Conservation (phyloP, 2,797 vertebrate species). For the Typhlichthys eigenmanni region DNA sequence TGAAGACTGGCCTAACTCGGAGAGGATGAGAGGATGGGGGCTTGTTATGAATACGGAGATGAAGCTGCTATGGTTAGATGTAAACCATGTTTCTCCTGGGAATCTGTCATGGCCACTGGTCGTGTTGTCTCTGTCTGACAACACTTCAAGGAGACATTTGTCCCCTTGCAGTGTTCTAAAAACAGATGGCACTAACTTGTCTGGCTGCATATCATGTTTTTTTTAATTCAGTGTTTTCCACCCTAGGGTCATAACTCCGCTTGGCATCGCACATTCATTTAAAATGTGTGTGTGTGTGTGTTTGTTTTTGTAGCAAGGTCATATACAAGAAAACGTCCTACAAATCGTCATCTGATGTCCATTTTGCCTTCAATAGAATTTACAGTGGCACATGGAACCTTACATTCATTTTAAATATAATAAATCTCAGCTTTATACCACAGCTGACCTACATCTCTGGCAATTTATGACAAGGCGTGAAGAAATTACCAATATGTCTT, state of each 20-base stretch:
- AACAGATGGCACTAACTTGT: neutral
- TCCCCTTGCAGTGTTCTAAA: constrained; percentile 15
- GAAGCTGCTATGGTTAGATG: constrained; percentile 63
- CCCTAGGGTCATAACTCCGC: constrained; percentile 32
- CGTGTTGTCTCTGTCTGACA: constrained; percentile 12
- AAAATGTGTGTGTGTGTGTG: too few relatives aligned
- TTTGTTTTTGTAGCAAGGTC: too few relatives aligned
- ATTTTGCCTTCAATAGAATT: too few relatives aligned
- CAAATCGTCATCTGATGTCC: too few relatives aligned
- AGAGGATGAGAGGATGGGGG: constrained; percentile 53
- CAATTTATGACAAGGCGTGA: too few relatives aligned
- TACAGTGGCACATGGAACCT: too few relatives aligned
- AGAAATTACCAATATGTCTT: too few relatives aligned
- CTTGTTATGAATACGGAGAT: constrained; percentile 67
- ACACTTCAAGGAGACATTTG: constrained; percentile 25
- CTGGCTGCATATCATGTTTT: neutral
- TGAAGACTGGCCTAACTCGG: constrained; percentile 59
- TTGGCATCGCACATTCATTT: neutral
- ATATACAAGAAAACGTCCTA: too few relatives aligned
- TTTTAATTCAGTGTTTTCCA: constrained; percentile 30
- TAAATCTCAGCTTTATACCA: too few relatives aligned
- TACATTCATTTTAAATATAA: too few relatives aligned
- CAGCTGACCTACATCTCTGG: too few relatives aligned
- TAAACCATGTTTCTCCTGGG: constrained; percentile 58
- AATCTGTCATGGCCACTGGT: constrained; percentile 42